A percentile compares a stretch with the other conserved stretches of the same genome.
phyloP scores from a whole-genome alignment of 2,113 vertebrate species.

The Damaliscus lunatus region DNA sequence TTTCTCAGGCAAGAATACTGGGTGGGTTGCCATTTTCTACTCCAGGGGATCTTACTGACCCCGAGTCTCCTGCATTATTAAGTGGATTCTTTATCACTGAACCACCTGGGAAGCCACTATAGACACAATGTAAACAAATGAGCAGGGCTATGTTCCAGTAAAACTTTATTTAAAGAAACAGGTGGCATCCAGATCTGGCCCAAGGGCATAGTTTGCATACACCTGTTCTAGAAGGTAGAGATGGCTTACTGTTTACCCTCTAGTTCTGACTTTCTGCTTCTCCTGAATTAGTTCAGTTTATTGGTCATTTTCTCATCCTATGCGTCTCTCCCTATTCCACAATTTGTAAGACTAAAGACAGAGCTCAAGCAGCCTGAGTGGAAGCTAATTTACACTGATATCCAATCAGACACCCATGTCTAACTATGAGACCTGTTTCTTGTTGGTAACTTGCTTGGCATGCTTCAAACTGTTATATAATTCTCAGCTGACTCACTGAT shows the following conservation, averaged over 20 bases:
- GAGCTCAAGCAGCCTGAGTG: not conserved
- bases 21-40: not conserved
- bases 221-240: not conserved
- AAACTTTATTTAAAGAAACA: not conserved
- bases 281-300: not conserved
- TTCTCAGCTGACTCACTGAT: constrained; percentile 44
- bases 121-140: not conserved
- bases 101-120: not conserved
- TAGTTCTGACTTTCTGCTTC: not conserved
- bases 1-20: not conserved
- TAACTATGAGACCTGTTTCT: not conserved
- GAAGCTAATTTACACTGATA: not conserved
- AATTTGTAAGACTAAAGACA: not conserved
- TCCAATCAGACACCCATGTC: not conserved
- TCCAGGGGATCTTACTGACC: not conserved
- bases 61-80: not conserved
- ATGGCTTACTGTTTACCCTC: not conserved
- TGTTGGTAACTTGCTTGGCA: not conserved
- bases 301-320: not conserved
- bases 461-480: constrained; percentile 38
- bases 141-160: not conserved
- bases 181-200: not conserved
- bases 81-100: not conserved
- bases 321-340: not conserved
- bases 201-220: not conserved